Conservation (phyloP, 30 jellyfish, hydroid and myxozoan species). For the Pseudorhiza aurosa region DNA sequence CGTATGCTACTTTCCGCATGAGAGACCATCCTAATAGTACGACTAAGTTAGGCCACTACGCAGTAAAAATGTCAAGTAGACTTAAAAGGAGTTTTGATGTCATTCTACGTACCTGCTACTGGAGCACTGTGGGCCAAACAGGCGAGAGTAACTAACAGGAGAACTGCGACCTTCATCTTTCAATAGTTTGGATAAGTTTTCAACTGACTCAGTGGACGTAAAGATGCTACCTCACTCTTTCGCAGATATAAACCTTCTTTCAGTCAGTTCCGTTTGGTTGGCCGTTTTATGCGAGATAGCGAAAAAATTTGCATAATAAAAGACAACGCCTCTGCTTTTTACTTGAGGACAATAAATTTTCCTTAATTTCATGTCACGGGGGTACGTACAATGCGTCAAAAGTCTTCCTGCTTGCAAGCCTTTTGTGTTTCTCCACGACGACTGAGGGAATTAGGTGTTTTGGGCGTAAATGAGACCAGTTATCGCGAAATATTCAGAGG, state of each 20-base stretch:
- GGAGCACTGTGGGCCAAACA: constrained; percentile 60
- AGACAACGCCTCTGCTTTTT: background rate
- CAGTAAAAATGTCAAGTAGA: too few species aligned
- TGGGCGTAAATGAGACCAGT: too few species aligned
- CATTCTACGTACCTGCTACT: constrained; percentile 47
- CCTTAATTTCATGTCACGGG: background rate
- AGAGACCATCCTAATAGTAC: too few species aligned
- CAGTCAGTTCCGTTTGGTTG: background rate
- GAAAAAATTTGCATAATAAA: background rate
- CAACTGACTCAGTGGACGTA: background rate
- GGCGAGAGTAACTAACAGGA: constrained; percentile 52
- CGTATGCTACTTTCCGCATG: too few species aligned
- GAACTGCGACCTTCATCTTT: constrained; percentile 50
- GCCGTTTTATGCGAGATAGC: background rate
- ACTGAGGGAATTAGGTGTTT: too few species aligned
- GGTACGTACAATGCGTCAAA: background rate
- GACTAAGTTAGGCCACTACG: too few species aligned
- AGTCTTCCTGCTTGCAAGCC: background rate
- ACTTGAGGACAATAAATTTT: background rate
- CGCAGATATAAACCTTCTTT: background rate
- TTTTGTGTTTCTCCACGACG: background rate
- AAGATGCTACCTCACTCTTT: background rate
- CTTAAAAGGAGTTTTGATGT: background rate
- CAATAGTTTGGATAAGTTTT: background rate
- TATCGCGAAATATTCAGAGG: too few species aligned